Percentiles rank a stretch among this genome's conserved stretches.
These are phyloP conservation scores for Anaspis maculata DNA, from an alignment of 2,888 invertebrate species.

Conservation along the genomic window DNA sequence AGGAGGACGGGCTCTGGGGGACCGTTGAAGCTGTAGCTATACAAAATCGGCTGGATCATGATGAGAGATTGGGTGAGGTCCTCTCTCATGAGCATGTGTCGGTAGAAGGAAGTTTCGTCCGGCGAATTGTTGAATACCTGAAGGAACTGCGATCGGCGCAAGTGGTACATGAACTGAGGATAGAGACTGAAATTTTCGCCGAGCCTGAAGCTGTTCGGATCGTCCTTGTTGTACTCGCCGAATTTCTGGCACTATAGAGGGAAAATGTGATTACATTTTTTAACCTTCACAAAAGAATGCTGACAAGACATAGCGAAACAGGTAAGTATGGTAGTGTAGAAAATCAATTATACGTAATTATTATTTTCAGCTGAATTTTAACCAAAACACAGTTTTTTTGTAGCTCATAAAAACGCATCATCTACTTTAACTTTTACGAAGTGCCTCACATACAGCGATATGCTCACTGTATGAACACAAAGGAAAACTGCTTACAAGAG, in stretches of 20 bases:
- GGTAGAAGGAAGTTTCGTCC: conserved; percentile 97
- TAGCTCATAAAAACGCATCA: no score
- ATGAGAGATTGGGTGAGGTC: conserved; percentile 95
- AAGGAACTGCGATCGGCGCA: conserved; percentile 95
- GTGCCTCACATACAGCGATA: no score
- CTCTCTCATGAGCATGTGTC: conserved; percentile 97
- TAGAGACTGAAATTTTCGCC: conserved; percentile 96
- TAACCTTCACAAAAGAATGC: neutral
- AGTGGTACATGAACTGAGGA: conserved; percentile 99
- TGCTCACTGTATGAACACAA: no score
- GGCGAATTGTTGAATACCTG: conserved; percentile 99
- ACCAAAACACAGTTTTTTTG: no score
- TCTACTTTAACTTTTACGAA: no score
- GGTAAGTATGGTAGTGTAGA: no score
- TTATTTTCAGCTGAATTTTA: no score
- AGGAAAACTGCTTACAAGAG: no score
- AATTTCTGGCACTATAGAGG: conserved; percentile 89
- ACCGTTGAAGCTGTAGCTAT: conserved; percentile 97
- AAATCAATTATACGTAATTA: no score
- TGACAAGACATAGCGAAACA: no score
- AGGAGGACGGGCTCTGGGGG: conserved; percentile 95
- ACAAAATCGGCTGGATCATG: conserved; percentile 99
- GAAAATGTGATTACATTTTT: neutral
- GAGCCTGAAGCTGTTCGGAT: conserved; percentile 91
- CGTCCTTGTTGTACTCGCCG: conserved; percentile 96